Conservation (phyloP, 64 coral and sea anemone species). For the Dendronephthya gigantea region DNA sequence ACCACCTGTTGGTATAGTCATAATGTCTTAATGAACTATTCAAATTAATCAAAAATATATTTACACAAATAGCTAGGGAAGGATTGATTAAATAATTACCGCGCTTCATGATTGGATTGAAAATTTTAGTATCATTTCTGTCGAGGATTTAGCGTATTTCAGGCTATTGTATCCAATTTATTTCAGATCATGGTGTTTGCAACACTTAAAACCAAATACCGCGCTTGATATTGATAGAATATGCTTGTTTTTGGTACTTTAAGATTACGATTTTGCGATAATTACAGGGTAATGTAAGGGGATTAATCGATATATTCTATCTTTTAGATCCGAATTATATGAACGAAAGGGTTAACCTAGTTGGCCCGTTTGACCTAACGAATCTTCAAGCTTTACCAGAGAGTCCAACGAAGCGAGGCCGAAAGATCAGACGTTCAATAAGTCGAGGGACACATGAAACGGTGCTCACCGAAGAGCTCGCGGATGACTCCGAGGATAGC, state of each 20-base stretch:
- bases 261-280: no score
- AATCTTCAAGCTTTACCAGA: not conserved
- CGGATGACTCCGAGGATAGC: conserved; percentile 85
- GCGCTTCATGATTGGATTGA: no score
- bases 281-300: not conserved
- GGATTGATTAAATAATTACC: no score
- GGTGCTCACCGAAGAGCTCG: not conserved
- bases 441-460: not conserved
- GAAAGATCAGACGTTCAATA: not conserved
- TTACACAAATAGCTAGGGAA: no score
- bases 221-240: not conserved
- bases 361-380: not conserved
- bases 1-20: not conserved
- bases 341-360: not conserved
- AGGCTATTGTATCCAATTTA: no score
- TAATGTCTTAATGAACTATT: conserved; percentile 2
- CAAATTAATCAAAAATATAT: not conserved
- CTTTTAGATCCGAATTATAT: not conserved
- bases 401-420: not conserved
- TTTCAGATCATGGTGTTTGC: no score
- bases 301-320: not conserved
- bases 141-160: no score
- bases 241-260: not conserved
- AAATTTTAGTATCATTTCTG: no score
- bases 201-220: not conserved